A percentile compares a stretch with the other conserved stretches of the same genome.
Evolutionary conservation across 2,888 invertebrate genomes (phyloP).

Genomic region (Epistrophe eligans): DNA sequence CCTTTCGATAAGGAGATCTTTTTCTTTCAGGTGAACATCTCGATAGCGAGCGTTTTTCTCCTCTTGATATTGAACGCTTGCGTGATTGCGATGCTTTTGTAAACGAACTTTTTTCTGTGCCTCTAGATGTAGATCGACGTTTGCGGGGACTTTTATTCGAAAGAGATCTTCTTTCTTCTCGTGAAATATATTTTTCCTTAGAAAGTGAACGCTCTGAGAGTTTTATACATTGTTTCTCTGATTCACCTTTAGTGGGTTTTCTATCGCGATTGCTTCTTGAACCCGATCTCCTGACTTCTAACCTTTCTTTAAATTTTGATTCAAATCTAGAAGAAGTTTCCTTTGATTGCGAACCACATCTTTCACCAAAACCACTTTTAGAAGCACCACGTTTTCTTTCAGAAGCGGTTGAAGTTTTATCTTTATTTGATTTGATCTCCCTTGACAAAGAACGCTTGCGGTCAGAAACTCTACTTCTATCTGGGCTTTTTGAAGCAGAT

Average conservation of each 20-base stretch:
- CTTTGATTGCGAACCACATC: constrained; percentile 22
- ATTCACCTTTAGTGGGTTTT: constrained; percentile 2
- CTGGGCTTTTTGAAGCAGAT: constrained; percentile 28
- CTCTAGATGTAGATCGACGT: constrained; percentile 43
- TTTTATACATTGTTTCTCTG: constrained; percentile 11
- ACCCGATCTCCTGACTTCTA: constrained; percentile 28
- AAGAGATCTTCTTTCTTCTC: constrained; percentile 31
- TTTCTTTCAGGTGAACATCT: constrained; percentile 25
- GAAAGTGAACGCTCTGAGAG: constrained; percentile 47
- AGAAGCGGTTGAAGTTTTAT: neutral
- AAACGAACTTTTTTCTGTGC: constrained; percentile 79
- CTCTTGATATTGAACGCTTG: constrained; percentile 60
- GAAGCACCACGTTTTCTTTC: constrained; percentile 5
- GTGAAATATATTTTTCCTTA: constrained; percentile 23
- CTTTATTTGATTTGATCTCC: constrained; percentile 43
- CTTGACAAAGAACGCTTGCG: constrained; percentile 40
- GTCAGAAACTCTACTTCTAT: neutral
- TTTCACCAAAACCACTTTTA: neutral
- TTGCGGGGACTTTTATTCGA: constrained; percentile 13
- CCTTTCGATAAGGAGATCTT: constrained; percentile 31
- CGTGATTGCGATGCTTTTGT: constrained; percentile 77
- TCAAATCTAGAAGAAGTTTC: constrained; percentile 7
- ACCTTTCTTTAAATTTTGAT: constrained; percentile 17
- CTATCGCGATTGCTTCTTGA: constrained; percentile 33
- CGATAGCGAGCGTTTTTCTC: constrained; percentile 58